These are phyloP conservation scores for Cheilosia soror DNA, from an alignment of 2,888 invertebrate genomes.

Conservation along the genomic window DNA sequence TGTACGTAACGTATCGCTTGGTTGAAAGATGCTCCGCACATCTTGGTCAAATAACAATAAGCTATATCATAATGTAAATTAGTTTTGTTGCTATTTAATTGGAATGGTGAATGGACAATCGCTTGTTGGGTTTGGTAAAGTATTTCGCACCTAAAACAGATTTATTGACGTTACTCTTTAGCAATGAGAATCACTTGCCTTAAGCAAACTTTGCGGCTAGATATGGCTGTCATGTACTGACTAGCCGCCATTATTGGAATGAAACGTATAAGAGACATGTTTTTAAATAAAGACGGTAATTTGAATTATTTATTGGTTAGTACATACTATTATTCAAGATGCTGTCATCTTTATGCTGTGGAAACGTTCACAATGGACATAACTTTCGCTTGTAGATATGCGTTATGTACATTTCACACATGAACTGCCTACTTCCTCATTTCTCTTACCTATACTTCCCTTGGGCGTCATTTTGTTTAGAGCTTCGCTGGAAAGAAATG, in stretches of 20 bases:
- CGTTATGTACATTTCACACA: background rate
- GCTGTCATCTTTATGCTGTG: background rate
- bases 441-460: background rate
- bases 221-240: too few species aligned
- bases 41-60: background rate
- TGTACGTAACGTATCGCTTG: background rate
- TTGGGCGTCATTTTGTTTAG: too few species aligned
- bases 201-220: too few species aligned
- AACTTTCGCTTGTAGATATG: background rate
- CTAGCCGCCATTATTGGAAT: too few species aligned
- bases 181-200: too few species aligned
- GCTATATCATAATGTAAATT: slow-evolving; percentile 1
- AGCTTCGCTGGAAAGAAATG: too few species aligned
- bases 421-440: background rate
- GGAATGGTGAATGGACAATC: too few species aligned
- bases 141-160: too few species aligned
- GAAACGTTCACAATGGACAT: background rate
- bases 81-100: slow-evolving; percentile 1
- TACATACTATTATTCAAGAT: background rate
- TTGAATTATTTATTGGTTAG: too few species aligned
- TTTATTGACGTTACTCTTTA: too few species aligned
- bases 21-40: slow-evolving; percentile 14
- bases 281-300: too few species aligned
- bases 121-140: background rate
- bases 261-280: too few species aligned